Evolutionary conservation across 1,140 invertebrate species (phyloP).

Genomic region (Littorina saxatilis): DNA sequence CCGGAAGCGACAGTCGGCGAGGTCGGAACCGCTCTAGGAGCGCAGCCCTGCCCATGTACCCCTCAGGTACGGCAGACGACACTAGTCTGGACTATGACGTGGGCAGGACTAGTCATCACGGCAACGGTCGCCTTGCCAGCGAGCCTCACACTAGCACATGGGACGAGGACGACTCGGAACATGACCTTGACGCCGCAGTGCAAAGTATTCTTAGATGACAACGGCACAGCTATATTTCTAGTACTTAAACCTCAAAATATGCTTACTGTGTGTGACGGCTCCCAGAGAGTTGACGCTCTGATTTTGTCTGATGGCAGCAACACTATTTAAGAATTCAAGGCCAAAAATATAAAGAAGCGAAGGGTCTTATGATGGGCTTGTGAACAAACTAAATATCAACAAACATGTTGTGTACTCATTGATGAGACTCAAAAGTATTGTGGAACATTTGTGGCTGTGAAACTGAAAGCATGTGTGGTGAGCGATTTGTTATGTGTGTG

Average conservation of each 20-base stretch:
- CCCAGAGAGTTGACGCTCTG: background rate
- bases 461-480: too few species aligned
- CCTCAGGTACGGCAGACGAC: background rate
- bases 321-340: too few species aligned
- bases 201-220: slow-evolving; percentile 66
- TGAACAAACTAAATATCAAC: too few species aligned
- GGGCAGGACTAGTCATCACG: slow-evolving; percentile 23
- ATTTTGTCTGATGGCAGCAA: too few species aligned
- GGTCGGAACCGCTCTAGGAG: background rate
- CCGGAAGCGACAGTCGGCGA: slow-evolving; percentile 3
- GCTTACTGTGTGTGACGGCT: background rate
- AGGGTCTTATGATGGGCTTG: too few species aligned
- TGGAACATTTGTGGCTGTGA: too few species aligned
- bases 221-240: background rate
- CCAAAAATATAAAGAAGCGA: background rate
- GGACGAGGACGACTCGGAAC: slow-evolving; percentile 18
- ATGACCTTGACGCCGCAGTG: slow-evolving; percentile 66
- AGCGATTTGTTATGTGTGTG: too few species aligned
- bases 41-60: background rate
- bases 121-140: slow-evolving; percentile 29
- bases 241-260: background rate
- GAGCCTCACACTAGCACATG: slow-evolving; percentile 31
- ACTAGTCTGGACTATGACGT: background rate
- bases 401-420: too few species aligned
- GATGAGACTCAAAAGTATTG: too few species aligned